Percentiles rank a stretch among this genome's conserved stretches.
phyloP scores from a whole-genome alignment of 1,140 invertebrate genomes.

The Drosophila ironensis region DNA sequence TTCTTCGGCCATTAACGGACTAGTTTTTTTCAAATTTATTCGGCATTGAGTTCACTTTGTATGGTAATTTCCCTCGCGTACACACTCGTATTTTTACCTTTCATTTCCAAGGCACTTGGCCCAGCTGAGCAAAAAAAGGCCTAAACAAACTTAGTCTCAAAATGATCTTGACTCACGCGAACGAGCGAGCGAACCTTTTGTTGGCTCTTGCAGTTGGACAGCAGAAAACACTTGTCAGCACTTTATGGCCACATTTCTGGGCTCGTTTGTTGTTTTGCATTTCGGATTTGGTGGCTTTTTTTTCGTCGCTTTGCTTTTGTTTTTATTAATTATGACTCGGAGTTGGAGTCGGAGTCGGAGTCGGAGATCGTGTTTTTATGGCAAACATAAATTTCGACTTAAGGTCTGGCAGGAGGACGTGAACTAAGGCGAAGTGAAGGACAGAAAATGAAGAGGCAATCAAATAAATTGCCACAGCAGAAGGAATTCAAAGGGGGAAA shows the following conservation, averaged over 20 bases:
- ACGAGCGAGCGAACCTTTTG: no score
- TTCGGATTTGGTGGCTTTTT: constrained; percentile 13
- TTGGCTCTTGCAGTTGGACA: constrained; percentile 5
- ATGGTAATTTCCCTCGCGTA: constrained; percentile 30
- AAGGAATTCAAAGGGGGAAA: constrained; percentile 39
- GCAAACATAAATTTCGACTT: constrained; percentile 74
- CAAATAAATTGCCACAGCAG: constrained; percentile 68
- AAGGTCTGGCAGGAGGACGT: constrained; percentile 40
- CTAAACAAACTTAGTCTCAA: constrained; percentile 32
- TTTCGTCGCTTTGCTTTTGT: constrained; percentile 15
- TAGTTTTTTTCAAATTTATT: no score
- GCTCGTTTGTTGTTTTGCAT: constrained; percentile 23
- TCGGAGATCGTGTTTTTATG: constrained; percentile 66
- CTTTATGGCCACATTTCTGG: constrained; percentile 52
- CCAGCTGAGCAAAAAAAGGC: constrained; percentile 8
- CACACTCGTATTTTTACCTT: constrained; percentile 9
- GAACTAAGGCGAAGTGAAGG: constrained; percentile 2
- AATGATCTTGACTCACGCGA: constrained; percentile 48
- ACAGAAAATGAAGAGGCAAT: constrained; percentile 64
- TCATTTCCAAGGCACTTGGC: constrained; percentile 9
- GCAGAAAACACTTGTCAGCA: constrained; percentile 66
- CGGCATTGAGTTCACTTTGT: no score
- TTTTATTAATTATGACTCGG: constrained; percentile 72
- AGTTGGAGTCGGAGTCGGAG: constrained; percentile 29
- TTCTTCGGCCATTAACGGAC: no score